A percentile compares a stretch with the other conserved stretches of the same genome.
phyloP scores from a whole-genome alignment of 2,113 vertebrate genomes.

The Hydrochoerus hydrochaeris region DNA sequence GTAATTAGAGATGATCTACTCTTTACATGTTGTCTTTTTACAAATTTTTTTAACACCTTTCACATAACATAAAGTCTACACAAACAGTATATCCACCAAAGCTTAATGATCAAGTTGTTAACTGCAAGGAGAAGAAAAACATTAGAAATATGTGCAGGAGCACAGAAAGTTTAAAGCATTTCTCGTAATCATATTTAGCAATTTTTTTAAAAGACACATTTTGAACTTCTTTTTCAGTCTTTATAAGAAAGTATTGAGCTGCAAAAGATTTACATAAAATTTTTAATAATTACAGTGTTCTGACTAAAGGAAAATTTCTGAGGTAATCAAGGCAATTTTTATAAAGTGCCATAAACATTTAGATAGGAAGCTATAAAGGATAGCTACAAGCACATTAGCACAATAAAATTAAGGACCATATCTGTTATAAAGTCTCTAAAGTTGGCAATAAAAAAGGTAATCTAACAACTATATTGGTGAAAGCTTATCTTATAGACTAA shows the following conservation, averaged over 20 bases:
- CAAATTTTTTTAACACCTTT: background rate
- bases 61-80: conserved; percentile 1
- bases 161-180: conserved; percentile 5
- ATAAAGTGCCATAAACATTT: conserved; percentile 29
- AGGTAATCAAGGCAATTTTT: conserved; percentile 46
- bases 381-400: background rate
- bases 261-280: background rate
- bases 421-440: conserved; percentile 11
- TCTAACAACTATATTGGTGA: background rate
- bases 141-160: background rate
- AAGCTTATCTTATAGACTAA: background rate
- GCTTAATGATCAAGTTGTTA: background rate
- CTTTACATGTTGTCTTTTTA: background rate
- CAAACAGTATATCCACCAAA: background rate
- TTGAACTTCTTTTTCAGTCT: background rate
- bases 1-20: background rate
- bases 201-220: background rate
- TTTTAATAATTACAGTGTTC: conserved; percentile 37
- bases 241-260: background rate
- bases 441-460: conserved; percentile 6
- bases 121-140: background rate
- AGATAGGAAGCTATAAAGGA: conserved; percentile 16
- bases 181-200: background rate
- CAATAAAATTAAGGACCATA: background rate
- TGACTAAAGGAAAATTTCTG: background rate